phyloP scores from a whole-genome alignment of 2,113 vertebrate genomes.

The Pelodiscus sinensis region DNA sequence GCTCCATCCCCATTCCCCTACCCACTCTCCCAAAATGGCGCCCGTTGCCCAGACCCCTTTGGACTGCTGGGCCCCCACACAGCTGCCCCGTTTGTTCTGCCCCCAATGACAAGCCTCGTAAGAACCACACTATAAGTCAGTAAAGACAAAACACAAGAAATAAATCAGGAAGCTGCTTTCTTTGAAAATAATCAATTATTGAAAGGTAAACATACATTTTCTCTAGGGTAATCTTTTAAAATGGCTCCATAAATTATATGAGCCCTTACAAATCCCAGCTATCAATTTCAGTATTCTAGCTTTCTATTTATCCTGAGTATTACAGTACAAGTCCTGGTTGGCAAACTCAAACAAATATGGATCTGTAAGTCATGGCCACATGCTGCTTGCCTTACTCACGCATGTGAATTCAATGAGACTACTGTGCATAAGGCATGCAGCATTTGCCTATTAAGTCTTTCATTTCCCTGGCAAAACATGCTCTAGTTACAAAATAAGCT shows the following conservation, averaged over 20 bases:
- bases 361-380: background rate
- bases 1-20: no score
- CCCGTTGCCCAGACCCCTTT: no score
- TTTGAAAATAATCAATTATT: background rate
- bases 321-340: background rate
- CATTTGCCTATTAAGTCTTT: background rate
- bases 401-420: background rate
- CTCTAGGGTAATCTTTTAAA: background rate
- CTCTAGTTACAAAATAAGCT: background rate
- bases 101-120: background rate
- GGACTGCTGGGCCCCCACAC: no score
- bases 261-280: background rate
- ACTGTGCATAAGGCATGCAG: background rate
- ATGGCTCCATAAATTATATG: background rate
- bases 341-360: background rate
- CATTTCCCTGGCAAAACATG: constrained; percentile 15
- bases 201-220: background rate
- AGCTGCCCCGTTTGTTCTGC: no score
- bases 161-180: background rate
- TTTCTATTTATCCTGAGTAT: background rate
- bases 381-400: background rate
- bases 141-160: background rate
- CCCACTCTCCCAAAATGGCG: no score
- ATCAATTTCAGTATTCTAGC: background rate
- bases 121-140: background rate